A percentile compares a stretch with the other conserved stretches of the same genome.
These are phyloP conservation scores for Hypselothyrea guttata DNA, from an alignment of 2,888 invertebrate genomes.

Conservation along the genomic window DNA sequence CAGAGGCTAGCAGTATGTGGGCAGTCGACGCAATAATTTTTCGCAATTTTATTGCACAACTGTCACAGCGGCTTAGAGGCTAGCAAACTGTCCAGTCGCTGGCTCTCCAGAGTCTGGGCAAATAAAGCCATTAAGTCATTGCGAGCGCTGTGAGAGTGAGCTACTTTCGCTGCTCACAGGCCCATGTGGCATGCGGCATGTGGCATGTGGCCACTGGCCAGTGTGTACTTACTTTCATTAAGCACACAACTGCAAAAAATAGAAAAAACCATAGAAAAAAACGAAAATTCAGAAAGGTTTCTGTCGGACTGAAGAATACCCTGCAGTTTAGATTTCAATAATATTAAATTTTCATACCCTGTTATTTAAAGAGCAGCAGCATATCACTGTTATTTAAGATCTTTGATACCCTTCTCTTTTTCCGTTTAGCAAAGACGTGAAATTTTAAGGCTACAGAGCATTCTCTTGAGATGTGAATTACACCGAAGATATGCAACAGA, in stretches of 20 bases:
- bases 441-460: no score
- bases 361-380: no score
- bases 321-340: no score
- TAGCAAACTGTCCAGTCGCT: constrained; percentile 43
- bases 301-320: no score
- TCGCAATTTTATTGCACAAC: constrained; percentile 65
- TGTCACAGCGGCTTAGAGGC: constrained; percentile 38
- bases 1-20: constrained; percentile 50
- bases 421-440: no score
- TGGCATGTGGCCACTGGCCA: background rate
- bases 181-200: constrained; percentile 13
- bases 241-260: constrained; percentile 40
- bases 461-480: no score
- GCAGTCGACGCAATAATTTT: constrained; percentile 53
- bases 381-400: no score
- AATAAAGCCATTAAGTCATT: constrained; percentile 69
- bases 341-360: no score
- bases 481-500: no score
- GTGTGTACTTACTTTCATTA: constrained; percentile 64
- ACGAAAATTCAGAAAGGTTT: no score
- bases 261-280: no score
- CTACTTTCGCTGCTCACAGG: constrained; percentile 71
- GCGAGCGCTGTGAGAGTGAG: constrained; percentile 55
- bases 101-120: constrained; percentile 34
- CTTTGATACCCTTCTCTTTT: no score